Percentiles rank a stretch among this genome's conserved stretches.
Evolutionary conservation across 1,140 invertebrate genomes (phyloP).

Genomic region (Spodoptera litura): DNA sequence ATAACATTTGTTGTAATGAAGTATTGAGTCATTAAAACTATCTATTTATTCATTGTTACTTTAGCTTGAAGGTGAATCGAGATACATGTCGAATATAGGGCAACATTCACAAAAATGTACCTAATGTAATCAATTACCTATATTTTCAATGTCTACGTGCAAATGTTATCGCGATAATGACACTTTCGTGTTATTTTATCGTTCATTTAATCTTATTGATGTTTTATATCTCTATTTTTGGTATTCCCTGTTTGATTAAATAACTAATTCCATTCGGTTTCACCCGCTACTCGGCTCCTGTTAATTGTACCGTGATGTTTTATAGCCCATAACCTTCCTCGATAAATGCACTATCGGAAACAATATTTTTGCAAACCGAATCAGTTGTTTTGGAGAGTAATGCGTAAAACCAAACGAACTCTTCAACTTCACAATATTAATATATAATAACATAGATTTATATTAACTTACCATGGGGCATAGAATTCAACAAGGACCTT

Average conservation of each 20-base stretch:
- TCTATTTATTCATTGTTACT: not conserved
- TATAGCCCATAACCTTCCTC: no score
- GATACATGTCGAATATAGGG: not conserved
- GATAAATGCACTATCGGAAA: not conserved
- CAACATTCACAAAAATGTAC: not conserved
- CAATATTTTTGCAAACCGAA: not conserved
- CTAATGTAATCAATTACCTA: not conserved
- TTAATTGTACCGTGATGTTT: no score
- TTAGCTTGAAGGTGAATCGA: not conserved
- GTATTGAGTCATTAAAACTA: not conserved
- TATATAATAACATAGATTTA: no score
- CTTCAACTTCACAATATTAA: no score
- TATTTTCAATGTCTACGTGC: conserved; percentile 4
- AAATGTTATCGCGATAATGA: not conserved
- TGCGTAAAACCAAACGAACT: no score
- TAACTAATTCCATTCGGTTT: no score
- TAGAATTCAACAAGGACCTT: conserved; percentile 99
- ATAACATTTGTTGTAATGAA: not conserved
- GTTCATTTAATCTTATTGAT: no score
- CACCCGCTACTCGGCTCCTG: no score
- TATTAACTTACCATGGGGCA: conserved; percentile 93
- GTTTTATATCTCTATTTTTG: no score
- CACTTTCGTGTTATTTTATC: no score
- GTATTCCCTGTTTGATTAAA: no score
- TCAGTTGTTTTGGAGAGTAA: no score